A percentile compares a stretch with the other conserved stretches of the same genome.
Conservation (phyloP, 30 jellyfish, hydroid and myxozoan genomes). For the Hydractinia symbiolongicarpus region DNA sequence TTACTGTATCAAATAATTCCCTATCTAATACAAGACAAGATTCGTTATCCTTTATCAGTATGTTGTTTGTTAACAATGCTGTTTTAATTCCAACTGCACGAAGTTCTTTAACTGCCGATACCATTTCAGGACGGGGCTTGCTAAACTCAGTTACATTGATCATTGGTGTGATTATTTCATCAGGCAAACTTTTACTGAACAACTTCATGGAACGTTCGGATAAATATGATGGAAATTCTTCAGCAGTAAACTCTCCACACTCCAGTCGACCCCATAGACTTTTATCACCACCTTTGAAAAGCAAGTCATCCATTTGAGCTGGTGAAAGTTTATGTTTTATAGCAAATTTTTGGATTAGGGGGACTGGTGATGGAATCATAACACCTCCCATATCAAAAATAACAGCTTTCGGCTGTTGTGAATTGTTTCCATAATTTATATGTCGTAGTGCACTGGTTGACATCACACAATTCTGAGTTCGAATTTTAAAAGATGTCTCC, state of each 20-base stretch:
- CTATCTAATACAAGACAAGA: slow-evolving; percentile 43
- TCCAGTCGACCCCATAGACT: slow-evolving; percentile 77
- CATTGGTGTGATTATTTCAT: slow-evolving; percentile 42
- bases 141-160: slow-evolving; percentile 1
- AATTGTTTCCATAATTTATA: no score
- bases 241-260: slow-evolving; percentile 61
- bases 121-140: slow-evolving; percentile 58
- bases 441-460: no score
- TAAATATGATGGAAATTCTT: slow-evolving; percentile 39
- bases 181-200: slow-evolving; percentile 51
- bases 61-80: slow-evolving; percentile 72
- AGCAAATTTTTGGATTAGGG: slow-evolving; percentile 44
- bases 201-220: slow-evolving; percentile 28
- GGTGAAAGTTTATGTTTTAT: slow-evolving; percentile 28
- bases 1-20: slow-evolving; percentile 64
- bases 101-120: slow-evolving; percentile 56
- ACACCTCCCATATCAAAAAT: slow-evolving; percentile 98
- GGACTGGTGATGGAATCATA: slow-evolving; percentile 67
- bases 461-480: no score
- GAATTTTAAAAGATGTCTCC: no score
- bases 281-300: slow-evolving; percentile 55
- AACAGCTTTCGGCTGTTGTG: slow-evolving; percentile 43
- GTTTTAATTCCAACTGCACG: slow-evolving; percentile 73
- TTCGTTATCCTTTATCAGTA: slow-evolving; percentile 17
- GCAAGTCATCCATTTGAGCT: slow-evolving; percentile 36